Evolutionary conservation across 2,888 invertebrate species (phyloP).

Genomic region (Limenitis camilla): DNA sequence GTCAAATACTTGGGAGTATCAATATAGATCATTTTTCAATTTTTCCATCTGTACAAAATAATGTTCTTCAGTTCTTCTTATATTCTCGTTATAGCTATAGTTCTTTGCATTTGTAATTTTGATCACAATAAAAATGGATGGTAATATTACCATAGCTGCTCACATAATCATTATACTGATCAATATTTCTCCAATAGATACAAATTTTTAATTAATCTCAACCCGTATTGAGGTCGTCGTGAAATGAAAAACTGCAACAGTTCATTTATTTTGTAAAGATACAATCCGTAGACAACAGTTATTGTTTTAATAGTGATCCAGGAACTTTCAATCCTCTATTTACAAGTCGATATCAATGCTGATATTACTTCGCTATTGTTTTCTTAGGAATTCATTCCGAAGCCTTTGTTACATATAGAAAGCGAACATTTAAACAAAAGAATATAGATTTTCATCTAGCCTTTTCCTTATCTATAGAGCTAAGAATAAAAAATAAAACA

Average conservation of each 20-base stretch:
- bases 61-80: too few relatives aligned
- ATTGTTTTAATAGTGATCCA: conserved; percentile 11
- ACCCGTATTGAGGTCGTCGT: too few relatives aligned
- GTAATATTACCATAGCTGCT: too few relatives aligned
- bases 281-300: neutral
- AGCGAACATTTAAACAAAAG: conserved; percentile 24
- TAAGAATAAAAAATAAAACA: conserved; percentile 8
- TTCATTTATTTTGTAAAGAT: neutral
- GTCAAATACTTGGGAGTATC: too few relatives aligned
- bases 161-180: too few relatives aligned
- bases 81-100: too few relatives aligned
- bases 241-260: neutral
- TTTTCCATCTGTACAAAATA: too few relatives aligned
- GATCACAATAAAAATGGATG: too few relatives aligned
- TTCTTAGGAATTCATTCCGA: conserved; percentile 23
- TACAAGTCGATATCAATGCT: conserved; percentile 19
- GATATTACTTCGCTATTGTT: conserved; percentile 19
- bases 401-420: conserved; percentile 25
- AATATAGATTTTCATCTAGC: conserved; percentile 25
- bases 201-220: too few relatives aligned
- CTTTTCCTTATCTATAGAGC: conserved; percentile 9
- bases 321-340: conserved; percentile 19
- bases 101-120: too few relatives aligned
- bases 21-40: too few relatives aligned
- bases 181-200: too few relatives aligned